These are phyloP conservation scores for Platycnemis pennipes DNA, from an alignment of 2,888 invertebrate genomes.

Conservation along the genomic window DNA sequence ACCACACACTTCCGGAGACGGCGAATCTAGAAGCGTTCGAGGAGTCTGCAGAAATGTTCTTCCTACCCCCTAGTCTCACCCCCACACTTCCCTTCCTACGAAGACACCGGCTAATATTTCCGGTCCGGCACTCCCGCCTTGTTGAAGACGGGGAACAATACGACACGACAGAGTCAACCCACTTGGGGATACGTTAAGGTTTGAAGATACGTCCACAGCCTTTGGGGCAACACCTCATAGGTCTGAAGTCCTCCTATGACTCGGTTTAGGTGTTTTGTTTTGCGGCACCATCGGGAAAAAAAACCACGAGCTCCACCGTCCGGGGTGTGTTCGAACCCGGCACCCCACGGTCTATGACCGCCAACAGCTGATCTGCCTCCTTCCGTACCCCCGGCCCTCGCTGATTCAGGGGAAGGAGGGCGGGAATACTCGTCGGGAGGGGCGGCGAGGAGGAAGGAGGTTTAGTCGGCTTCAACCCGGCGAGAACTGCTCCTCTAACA, in stretches of 20 bases:
- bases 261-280: neutral
- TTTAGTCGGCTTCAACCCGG: too few species aligned
- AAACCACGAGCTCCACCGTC: neutral
- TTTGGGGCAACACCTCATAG: too few species aligned
- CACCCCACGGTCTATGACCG: neutral
- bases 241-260: neutral
- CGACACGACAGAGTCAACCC: neutral
- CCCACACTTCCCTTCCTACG: neutral
- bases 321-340: conserved; percentile 25
- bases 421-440: neutral
- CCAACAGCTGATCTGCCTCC: conserved; percentile 54
- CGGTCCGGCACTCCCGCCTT: neutral
- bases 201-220: too few species aligned
- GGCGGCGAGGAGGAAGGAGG: neutral
- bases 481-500: neutral
- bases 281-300: neutral
- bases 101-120: neutral
- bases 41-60: neutral
- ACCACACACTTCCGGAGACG: neutral
- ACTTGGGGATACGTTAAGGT: too few species aligned
- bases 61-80: neutral
- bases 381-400: neutral
- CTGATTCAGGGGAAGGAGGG: neutral
- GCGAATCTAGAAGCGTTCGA: neutral
- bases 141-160: neutral